Conservation (phyloP, 2,888 invertebrate genomes). For the Sclerodermus sp. region DNA sequence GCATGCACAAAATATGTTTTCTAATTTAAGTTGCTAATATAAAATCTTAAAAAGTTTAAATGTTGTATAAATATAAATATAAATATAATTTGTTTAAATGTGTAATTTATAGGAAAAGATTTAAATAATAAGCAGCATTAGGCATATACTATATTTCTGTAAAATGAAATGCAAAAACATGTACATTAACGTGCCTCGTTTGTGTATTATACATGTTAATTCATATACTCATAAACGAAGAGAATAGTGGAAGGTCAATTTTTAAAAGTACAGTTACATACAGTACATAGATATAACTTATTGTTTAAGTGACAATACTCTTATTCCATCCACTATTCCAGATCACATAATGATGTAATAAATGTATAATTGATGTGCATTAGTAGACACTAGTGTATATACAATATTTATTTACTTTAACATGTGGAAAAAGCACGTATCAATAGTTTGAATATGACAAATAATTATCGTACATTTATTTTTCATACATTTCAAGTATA, state of each 20-base stretch:
- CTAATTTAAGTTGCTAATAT: too few species aligned
- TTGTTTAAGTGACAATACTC: slow-evolving; percentile 43
- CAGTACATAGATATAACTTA: slow-evolving; percentile 16
- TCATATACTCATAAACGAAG: background rate
- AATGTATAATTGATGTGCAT: background rate
- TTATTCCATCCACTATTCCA: slow-evolving; percentile 39
- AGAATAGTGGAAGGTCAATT: background rate
- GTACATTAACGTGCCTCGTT: background rate
- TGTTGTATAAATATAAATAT: too few species aligned
- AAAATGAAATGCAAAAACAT: too few species aligned
- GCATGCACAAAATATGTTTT: too few species aligned
- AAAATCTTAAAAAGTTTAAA: too few species aligned
- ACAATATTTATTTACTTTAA: slow-evolving; percentile 11
- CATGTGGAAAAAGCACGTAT: slow-evolving; percentile 12
- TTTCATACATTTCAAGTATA: too few species aligned
- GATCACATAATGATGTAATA: background rate
- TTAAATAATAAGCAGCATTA: too few species aligned
- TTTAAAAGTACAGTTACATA: background rate
- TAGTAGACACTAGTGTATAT: slow-evolving; percentile 20
- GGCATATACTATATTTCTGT: too few species aligned
- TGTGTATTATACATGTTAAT: background rate
- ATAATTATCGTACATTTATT: too few species aligned
- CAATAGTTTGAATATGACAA: background rate
- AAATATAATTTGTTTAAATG: too few species aligned
- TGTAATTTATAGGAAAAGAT: too few species aligned